phyloP scores from a whole-genome alignment of 2,113 vertebrate species.

The Psilopsiagon aurifrons region DNA sequence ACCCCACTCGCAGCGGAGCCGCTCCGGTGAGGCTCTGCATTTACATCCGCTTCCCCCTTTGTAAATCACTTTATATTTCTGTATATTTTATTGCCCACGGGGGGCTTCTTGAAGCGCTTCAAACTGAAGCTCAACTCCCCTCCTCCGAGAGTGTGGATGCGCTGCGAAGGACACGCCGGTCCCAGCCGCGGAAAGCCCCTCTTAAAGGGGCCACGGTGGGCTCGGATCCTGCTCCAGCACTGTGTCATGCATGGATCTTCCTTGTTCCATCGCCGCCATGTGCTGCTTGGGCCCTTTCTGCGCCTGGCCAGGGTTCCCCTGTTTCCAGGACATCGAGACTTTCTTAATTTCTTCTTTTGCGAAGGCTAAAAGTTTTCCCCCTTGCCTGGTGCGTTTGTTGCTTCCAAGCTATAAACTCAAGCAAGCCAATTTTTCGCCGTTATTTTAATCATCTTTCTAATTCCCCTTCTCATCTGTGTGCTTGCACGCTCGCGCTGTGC shows the following conservation, averaged over 20 bases:
- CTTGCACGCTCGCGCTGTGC: neutral
- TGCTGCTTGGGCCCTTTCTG: neutral
- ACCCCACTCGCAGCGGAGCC: neutral
- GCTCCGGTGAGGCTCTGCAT: neutral
- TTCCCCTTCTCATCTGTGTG: neutral
- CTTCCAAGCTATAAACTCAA: neutral
- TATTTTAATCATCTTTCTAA: neutral
- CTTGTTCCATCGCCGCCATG: neutral
- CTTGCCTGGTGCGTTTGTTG: neutral
- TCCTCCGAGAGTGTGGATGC: neutral
- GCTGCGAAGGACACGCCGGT: fast-evolving
- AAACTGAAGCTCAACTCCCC: neutral
- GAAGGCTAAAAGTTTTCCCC: neutral
- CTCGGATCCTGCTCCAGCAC: neutral
- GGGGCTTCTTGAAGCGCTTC: neutral
- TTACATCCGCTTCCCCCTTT: neutral
- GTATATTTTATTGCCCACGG: neutral
- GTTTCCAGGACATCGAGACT: neutral
- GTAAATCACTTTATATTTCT: neutral
- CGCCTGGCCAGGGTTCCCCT: neutral
- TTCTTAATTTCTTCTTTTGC: neutral
- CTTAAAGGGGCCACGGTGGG: neutral
- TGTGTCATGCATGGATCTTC: neutral
- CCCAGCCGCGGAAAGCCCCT: neutral
- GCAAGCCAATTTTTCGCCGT: neutral